These are phyloP conservation scores for Columba guinea DNA, from an alignment of 2,797 vertebrate species.

Conservation along the genomic window DNA sequence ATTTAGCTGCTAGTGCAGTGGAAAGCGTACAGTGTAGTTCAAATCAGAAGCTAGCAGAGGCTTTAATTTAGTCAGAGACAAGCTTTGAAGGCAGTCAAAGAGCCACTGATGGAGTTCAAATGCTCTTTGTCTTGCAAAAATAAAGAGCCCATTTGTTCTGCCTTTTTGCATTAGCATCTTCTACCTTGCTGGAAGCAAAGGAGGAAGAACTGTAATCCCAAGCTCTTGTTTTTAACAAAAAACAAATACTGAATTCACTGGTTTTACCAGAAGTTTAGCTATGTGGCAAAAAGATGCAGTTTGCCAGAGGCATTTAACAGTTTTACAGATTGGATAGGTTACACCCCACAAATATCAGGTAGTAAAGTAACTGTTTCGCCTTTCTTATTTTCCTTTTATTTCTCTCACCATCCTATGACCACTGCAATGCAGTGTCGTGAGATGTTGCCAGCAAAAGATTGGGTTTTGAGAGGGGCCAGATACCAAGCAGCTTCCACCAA, in stretches of 20 bases:
- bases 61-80: slow-evolving; percentile 56
- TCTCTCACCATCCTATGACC: neutral
- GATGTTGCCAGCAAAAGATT: neutral
- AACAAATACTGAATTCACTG: neutral
- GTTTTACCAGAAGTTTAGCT: neutral
- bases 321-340: neutral
- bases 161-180: slow-evolving; percentile 38
- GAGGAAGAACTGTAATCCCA: neutral
- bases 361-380: neutral
- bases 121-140: slow-evolving; percentile 58
- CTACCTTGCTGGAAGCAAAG: slow-evolving; percentile 42
- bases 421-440: fast-evolving
- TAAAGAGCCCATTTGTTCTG: slow-evolving; percentile 47
- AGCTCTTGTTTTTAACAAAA: neutral
- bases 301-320: neutral
- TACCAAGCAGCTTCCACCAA: neutral
- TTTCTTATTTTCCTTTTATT: neutral
- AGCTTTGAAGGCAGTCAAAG: slow-evolving; percentile 64
- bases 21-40: neutral
- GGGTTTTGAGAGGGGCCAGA: neutral
- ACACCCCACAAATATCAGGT: neutral
- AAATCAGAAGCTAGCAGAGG: slow-evolving; percentile 17
- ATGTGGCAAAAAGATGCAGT: neutral
- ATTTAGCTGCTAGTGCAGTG: neutral
- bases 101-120: slow-evolving; percentile 56